Evolutionary conservation across 2,113 vertebrate species (phyloP).

Genomic region (Dromaius novaehollandiae): DNA sequence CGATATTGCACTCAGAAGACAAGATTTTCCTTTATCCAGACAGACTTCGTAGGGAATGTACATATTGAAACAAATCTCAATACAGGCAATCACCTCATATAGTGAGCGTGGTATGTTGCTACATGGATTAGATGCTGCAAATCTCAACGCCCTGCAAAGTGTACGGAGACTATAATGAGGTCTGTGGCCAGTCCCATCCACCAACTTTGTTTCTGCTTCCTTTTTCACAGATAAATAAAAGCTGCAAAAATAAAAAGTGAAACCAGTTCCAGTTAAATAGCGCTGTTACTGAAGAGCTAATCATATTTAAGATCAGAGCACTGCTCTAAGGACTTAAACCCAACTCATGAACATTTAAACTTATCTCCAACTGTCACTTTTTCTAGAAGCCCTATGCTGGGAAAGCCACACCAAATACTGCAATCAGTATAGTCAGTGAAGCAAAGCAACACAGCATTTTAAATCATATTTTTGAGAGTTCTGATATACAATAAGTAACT

Average conservation of each 20-base stretch:
- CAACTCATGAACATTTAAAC: neutral
- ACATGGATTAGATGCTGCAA: constrained; percentile 88
- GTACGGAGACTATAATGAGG: constrained; percentile 97
- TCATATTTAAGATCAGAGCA: neutral
- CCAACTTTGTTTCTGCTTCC: constrained; percentile 81
- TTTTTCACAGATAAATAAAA: constrained; percentile 91
- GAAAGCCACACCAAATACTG: neutral
- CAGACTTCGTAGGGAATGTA: neutral
- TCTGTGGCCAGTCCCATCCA: constrained; percentile 91
- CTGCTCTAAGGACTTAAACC: neutral
- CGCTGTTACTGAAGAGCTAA: neutral
- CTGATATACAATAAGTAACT: neutral
- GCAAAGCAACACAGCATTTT: neutral
- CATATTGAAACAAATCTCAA: neutral
- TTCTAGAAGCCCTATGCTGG: neutral
- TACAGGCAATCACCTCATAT: constrained; percentile 85
- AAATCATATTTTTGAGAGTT: neutral
- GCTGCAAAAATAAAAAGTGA: constrained; percentile 70
- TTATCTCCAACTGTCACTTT: neutral
- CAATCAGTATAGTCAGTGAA: neutral
- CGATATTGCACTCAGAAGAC: neutral
- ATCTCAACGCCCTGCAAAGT: constrained; percentile 91
- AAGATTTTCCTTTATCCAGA: neutral
- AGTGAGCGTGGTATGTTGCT: constrained; percentile 89
- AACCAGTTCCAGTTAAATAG: neutral